These are phyloP conservation scores for Falco rusticolus DNA, from an alignment of 2,797 vertebrate genomes.

Conservation along the genomic window DNA sequence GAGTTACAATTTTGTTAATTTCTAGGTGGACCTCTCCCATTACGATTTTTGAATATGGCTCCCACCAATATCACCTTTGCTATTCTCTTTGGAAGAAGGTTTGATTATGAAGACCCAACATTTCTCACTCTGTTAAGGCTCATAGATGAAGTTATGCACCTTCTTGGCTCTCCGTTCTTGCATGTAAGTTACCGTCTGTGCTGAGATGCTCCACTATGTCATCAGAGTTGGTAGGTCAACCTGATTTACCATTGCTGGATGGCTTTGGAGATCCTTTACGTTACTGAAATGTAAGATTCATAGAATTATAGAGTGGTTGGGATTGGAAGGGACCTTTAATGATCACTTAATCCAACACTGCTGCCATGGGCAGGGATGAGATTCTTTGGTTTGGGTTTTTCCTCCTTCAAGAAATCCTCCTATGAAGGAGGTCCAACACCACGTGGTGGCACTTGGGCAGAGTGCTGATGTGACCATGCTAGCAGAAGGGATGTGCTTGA, in stretches of 20 bases:
- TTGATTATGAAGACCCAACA: constrained; percentile 56
- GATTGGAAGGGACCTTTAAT: background rate
- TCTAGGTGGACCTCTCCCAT: constrained; percentile 52
- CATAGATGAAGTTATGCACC: constrained; percentile 62
- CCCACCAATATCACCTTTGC: constrained; percentile 62
- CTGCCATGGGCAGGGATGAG: background rate
- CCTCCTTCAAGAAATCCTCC: background rate
- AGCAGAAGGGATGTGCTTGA: background rate
- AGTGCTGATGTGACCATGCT: background rate
- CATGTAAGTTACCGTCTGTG: constrained; percentile 28
- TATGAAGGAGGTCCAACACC: background rate
- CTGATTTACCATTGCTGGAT: background rate
- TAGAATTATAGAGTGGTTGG: background rate
- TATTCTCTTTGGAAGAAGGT: constrained; percentile 63
- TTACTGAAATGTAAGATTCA: background rate
- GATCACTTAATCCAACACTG: background rate
- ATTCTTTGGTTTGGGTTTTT: background rate
- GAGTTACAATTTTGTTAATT: background rate
- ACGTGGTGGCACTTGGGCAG: background rate
- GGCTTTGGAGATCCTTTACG: background rate
- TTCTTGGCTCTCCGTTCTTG: constrained; percentile 35
- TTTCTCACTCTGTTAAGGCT: constrained; percentile 53
- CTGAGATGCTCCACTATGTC: background rate
- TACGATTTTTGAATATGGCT: constrained; percentile 43
- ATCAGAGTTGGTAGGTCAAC: background rate